Evolutionary conservation across 1,140 invertebrate genomes (phyloP).

Genomic region (Atta cephalotes): DNA sequence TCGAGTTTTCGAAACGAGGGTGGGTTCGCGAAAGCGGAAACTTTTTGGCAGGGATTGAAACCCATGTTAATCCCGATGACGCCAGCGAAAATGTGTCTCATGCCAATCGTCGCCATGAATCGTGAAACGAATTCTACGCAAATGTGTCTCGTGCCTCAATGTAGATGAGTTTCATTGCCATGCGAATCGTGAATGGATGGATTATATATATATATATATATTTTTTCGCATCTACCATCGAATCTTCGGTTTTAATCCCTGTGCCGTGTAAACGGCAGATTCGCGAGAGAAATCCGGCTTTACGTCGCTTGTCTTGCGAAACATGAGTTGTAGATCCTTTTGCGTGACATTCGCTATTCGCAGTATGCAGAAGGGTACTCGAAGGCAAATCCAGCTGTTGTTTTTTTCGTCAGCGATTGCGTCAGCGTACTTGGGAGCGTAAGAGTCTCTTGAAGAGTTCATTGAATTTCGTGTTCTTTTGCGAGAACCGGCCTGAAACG

Average conservation of each 20-base stretch:
- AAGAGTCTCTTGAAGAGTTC: conserved; percentile 39
- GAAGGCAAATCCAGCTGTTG: conserved; percentile 54
- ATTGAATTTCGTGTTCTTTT: conserved; percentile 48
- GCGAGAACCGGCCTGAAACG: conserved; percentile 21
- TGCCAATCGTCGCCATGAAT: conserved; percentile 27
- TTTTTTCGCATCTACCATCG: background rate
- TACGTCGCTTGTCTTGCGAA: conserved; percentile 29
- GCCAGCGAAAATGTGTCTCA: conserved; percentile 5
- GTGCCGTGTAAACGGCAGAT: background rate
- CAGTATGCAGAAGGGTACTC: conserved; percentile 48
- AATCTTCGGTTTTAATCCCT: conserved; percentile 18
- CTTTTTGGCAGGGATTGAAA: conserved; percentile 45
- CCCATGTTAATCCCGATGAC: conserved; percentile 33
- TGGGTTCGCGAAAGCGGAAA: conserved; percentile 20
- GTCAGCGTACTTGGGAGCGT: conserved; percentile 33
- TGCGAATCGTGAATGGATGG: conserved; percentile 14
- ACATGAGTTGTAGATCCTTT: conserved; percentile 12
- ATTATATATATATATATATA: background rate
- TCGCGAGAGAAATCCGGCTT: background rate
- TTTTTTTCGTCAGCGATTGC: conserved; percentile 54
- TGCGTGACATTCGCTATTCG: conserved; percentile 31
- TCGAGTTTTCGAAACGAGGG: conserved; percentile 33
- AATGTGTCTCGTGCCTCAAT: background rate
- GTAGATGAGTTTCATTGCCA: background rate
- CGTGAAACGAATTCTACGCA: conserved; percentile 16